phyloP scores from a whole-genome alignment of 1,140 invertebrate species.

The Pomacea maculata region DNA sequence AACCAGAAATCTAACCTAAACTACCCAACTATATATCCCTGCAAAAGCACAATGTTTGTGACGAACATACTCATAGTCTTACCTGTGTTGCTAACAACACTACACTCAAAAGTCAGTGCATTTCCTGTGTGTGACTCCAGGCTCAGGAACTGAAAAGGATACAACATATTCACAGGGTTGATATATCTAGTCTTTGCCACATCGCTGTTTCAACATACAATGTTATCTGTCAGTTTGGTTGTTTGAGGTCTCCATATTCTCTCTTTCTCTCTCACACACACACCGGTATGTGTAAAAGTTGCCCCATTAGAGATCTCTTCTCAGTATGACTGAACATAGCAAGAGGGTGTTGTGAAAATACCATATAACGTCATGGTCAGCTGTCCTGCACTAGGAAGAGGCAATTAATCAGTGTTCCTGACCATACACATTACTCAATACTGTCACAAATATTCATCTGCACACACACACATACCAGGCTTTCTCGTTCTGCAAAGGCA shows the following conservation, averaged over 20 bases:
- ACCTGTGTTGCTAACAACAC: constrained; percentile 55
- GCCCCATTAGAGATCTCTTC: neutral
- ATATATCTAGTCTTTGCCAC: no score
- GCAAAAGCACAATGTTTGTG: neutral
- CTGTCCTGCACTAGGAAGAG: no score
- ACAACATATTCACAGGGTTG: no score
- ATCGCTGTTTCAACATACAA: neutral
- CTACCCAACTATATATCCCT: no score
- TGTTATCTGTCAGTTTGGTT: neutral
- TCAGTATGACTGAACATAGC: neutral
- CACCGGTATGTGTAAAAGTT: no score
- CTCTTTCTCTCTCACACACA: neutral
- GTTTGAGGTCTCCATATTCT: no score
- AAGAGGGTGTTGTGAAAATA: neutral
- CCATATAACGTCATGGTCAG: no score
- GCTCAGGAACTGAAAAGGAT: constrained; percentile 44
- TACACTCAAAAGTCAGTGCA: constrained; percentile 56
- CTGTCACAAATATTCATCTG: neutral
- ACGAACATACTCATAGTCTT: constrained; percentile 9
- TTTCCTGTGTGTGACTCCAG: constrained; percentile 52
- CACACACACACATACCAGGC: constrained; percentile 38
- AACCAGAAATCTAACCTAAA: no score
- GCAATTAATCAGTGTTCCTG: no score
- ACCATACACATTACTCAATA: no score
- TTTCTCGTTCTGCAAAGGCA: constrained; percentile 56